Percentiles rank a stretch among this genome's conserved stretches.
phyloP scores from a whole-genome alignment of 2,113 vertebrate species.

The Osmerus mordax region DNA sequence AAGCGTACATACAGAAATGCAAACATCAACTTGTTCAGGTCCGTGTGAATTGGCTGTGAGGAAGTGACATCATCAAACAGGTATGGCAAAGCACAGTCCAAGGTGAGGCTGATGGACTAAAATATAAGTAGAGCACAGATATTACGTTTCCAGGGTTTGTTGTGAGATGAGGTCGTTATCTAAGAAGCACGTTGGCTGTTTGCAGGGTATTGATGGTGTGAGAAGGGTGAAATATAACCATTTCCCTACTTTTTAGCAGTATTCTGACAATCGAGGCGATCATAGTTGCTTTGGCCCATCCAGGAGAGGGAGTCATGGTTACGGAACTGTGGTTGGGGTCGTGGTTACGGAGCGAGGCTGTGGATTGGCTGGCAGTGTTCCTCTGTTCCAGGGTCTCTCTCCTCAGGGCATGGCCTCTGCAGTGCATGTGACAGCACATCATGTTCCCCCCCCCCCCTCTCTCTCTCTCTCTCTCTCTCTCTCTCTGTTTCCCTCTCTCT shows the following conservation, averaged over 20 bases:
- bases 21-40: slow-evolving; percentile 15
- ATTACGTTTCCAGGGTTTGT: slow-evolving; percentile 25
- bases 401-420: slow-evolving; percentile 11
- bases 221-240: neutral
- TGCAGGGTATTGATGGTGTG: neutral
- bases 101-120: slow-evolving; percentile 22
- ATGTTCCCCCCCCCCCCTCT: slow-evolving; percentile 6
- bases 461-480: neutral
- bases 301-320: slow-evolving; percentile 54
- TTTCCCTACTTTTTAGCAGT: slow-evolving; percentile 26
- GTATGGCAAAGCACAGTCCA: slow-evolving; percentile 22
- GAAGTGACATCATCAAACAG: slow-evolving; percentile 24
- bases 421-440: too few species aligned
- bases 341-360: too few species aligned
- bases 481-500: too few species aligned
- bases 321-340: slow-evolving; percentile 8
- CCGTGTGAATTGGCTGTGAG: slow-evolving; percentile 21
- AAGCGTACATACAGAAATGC: slow-evolving; percentile 17
- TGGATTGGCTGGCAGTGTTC: too few species aligned
- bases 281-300: slow-evolving; percentile 23
- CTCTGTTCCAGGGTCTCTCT: slow-evolving; percentile 22
- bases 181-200: slow-evolving; percentile 24
- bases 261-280: slow-evolving; percentile 44
- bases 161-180: slow-evolving; percentile 20
- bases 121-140: slow-evolving; percentile 22